These are phyloP conservation scores for Linyphia triangularis DNA, from an alignment of 2,888 invertebrate species.

Conservation along the genomic window DNA sequence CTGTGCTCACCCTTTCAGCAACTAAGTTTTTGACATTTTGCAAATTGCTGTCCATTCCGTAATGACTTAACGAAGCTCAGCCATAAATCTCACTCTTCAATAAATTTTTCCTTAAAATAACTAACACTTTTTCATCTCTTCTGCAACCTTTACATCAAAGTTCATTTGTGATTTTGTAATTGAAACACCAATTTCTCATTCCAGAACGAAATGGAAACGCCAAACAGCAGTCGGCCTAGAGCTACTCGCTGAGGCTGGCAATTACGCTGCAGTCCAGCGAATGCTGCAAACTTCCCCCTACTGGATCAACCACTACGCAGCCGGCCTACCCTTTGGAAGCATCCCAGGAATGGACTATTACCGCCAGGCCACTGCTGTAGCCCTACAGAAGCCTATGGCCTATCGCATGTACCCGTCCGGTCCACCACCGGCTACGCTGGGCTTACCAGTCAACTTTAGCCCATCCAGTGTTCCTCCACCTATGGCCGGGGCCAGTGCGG, in stretches of 20 bases:
- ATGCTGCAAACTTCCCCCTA: slow-evolving; percentile 81
- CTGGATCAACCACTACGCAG: slow-evolving; percentile 76
- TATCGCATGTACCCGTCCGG: slow-evolving; percentile 69
- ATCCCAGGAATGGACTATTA: slow-evolving; percentile 77
- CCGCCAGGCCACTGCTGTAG: slow-evolving; percentile 76
- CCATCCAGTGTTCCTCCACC: slow-evolving; percentile 41
- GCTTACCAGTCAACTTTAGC: slow-evolving; percentile 53
- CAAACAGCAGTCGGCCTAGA: slow-evolving; percentile 99
- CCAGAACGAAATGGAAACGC: slow-evolving; percentile 99
- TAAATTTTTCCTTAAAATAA: too few species aligned
- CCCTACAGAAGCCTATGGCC: slow-evolving; percentile 73
- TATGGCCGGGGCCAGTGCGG: slow-evolving; percentile 47
- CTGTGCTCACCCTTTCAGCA: too few species aligned
- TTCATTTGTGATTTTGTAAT: too few species aligned
- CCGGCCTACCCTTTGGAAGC: slow-evolving; percentile 82
- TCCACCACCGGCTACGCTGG: slow-evolving; percentile 28
- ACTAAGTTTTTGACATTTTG: too few species aligned
- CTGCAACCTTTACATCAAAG: too few species aligned
- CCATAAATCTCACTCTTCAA: too few species aligned
- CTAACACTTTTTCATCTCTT: too few species aligned
- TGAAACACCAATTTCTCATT: too few species aligned
- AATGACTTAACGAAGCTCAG: too few species aligned
- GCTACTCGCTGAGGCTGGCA: slow-evolving; percentile 96
- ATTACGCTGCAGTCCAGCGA: slow-evolving; percentile 98
- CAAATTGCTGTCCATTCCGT: too few species aligned